Percentiles rank a stretch among this genome's conserved stretches.
phyloP scores from a whole-genome alignment of 1,140 invertebrate species.

The Drosophila tani region DNA sequence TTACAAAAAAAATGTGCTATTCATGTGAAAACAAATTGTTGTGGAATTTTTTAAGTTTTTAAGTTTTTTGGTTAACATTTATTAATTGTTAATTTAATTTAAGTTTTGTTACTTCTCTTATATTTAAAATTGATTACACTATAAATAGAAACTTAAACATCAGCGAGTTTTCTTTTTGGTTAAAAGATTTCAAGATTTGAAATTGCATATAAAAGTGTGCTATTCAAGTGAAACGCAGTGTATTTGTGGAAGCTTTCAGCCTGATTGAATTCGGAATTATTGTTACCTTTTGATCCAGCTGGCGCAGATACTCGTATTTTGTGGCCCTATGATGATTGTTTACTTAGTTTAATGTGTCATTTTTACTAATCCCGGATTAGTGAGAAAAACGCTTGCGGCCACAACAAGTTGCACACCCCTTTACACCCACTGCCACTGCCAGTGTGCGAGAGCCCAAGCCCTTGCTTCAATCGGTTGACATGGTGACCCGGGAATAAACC shows the following conservation, averaged over 20 bases:
- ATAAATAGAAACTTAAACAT: no score
- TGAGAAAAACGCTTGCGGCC: slow-evolving; percentile 64
- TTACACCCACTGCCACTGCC: not conserved
- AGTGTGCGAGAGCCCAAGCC: not conserved
- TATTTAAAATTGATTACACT: no score
- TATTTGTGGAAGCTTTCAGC: not conserved
- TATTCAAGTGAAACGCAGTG: no score
- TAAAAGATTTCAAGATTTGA: no score
- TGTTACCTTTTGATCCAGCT: slow-evolving; percentile 13
- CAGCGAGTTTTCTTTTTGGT: no score
- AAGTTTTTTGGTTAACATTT: no score
- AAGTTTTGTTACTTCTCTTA: no score
- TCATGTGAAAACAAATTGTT: no score
- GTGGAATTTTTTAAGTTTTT: no score
- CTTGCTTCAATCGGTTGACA: slow-evolving; percentile 49
- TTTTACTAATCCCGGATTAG: slow-evolving; percentile 74
- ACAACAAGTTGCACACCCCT: slow-evolving; percentile 25
- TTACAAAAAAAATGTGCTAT: no score
- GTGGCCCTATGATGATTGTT: slow-evolving; percentile 39
- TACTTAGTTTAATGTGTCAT: slow-evolving; percentile 72
- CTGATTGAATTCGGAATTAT: slow-evolving; percentile 15
- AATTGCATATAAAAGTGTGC: no score
- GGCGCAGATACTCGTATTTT: not conserved
- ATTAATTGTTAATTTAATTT: no score
- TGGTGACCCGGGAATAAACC: slow-evolving; percentile 47